These are phyloP conservation scores for Enteromius fasciolatus DNA, from an alignment of 2,797 vertebrate genomes.

Conservation along the genomic window DNA sequence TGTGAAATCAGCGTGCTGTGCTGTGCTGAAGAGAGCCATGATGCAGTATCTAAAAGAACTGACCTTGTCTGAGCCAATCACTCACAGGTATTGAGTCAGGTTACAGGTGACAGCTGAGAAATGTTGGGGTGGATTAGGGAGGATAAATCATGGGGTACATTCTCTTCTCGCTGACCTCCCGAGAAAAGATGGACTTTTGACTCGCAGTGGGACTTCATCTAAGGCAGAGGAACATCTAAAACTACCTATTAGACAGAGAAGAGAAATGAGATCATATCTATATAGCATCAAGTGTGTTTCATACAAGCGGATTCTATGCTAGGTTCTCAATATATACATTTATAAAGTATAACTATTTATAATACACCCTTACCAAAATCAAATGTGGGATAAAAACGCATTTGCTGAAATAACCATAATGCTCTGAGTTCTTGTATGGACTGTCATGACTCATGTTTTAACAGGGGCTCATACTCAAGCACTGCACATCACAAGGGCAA, in stretches of 20 bases:
- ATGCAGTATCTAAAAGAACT: slow-evolving; percentile 71
- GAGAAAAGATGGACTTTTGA: slow-evolving; percentile 69
- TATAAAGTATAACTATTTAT: no score
- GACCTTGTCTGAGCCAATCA: slow-evolving; percentile 78
- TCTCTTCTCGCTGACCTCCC: slow-evolving; percentile 75
- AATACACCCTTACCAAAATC: not conserved
- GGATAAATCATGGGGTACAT: slow-evolving; percentile 73
- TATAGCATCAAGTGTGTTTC: slow-evolving; percentile 22
- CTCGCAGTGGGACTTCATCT: slow-evolving; percentile 58
- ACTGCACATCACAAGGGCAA: not conserved
- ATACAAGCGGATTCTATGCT: no score
- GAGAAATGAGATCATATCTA: not conserved
- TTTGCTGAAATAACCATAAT: not conserved
- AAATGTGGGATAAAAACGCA: no score
- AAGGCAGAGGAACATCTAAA: slow-evolving; percentile 47
- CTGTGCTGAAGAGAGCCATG: slow-evolving; percentile 64
- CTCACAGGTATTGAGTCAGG: slow-evolving; percentile 81
- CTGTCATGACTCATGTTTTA: not conserved
- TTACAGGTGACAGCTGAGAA: slow-evolving; percentile 77
- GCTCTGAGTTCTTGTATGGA: not conserved
- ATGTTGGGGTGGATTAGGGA: slow-evolving; percentile 64
- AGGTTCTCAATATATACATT: no score
- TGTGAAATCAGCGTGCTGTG: slow-evolving; percentile 57
- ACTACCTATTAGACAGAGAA: slow-evolving; percentile 9
- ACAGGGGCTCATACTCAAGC: not conserved